Conservation (phyloP, 2,113 vertebrate species). For the Phaethornis superciliosus region DNA sequence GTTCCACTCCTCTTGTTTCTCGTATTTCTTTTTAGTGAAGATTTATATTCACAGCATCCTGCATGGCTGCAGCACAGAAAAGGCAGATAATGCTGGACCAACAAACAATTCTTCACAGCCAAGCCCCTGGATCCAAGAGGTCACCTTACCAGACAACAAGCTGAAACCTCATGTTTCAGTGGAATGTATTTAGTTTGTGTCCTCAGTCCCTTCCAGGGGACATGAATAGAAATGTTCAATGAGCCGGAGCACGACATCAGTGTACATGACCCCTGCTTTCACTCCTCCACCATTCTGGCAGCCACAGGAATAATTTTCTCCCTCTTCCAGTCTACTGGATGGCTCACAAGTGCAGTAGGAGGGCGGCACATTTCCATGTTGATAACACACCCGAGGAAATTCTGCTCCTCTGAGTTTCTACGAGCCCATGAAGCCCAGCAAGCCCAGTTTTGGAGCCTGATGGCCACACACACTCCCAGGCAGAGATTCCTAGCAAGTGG, state of each 20-base stretch:
- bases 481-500: background rate
- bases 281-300: background rate
- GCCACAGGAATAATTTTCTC: background rate
- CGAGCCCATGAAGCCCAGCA: no score
- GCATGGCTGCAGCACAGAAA: background rate
- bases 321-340: background rate
- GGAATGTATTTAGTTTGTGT: background rate
- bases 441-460: background rate
- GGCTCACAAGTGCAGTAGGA: background rate
- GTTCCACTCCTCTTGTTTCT: background rate
- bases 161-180: background rate
- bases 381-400: background rate
- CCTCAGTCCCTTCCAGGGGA: background rate
- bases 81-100: background rate
- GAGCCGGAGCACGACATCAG: background rate
- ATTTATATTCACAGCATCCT: background rate
- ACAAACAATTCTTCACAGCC: background rate
- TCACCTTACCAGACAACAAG: background rate
- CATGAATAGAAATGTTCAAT: background rate
- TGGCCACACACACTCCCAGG: no score
- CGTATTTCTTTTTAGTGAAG: background rate
- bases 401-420: background rate
- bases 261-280: background rate
- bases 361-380: background rate
- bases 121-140: slow-evolving; percentile 2